Percentiles rank a stretch among this genome's conserved stretches.
Evolutionary conservation across 2,888 invertebrate genomes (phyloP).

Genomic region (Panzeria rudis): DNA sequence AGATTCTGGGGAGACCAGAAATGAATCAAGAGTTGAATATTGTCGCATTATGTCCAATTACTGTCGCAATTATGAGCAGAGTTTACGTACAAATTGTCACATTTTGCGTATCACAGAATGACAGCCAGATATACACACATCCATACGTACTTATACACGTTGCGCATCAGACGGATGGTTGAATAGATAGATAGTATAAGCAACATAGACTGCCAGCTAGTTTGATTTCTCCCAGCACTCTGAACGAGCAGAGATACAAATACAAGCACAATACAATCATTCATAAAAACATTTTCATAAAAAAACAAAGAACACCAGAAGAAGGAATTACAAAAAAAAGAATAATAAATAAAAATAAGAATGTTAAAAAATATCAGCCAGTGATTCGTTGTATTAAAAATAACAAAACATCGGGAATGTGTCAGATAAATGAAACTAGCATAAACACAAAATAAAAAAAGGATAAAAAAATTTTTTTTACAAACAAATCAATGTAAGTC

Average conservation of each 20-base stretch:
- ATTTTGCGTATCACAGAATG: conserved; percentile 74
- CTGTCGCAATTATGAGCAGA: conserved; percentile 82
- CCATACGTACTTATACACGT: background rate
- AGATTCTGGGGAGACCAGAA: conserved; percentile 16
- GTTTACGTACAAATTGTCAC: conserved; percentile 78
- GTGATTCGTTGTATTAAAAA: conserved; percentile 31
- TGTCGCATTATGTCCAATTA: conserved; percentile 83
- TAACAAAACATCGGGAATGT: conserved; percentile 42
- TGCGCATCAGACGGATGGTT: conserved; percentile 13
- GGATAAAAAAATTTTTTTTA: conserved; percentile 1
- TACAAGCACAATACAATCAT: background rate
- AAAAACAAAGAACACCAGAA: conserved; percentile 6
- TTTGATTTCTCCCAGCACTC: conserved; percentile 8
- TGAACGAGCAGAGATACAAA: conserved; percentile 4
- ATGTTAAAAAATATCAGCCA: conserved; percentile 37
- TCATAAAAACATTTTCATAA: background rate
- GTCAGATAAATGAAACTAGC: conserved; percentile 53
- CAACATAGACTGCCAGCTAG: conserved; percentile 40
- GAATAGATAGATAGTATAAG: conserved; percentile 30
- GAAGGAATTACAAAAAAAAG: conserved; percentile 24
- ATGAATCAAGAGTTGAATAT: conserved; percentile 75
- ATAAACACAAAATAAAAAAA: conserved; percentile 24
- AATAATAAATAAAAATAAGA: no score
- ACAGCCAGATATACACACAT: background rate
- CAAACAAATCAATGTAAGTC: background rate